These are phyloP conservation scores for Podarcis raffonei DNA, from an alignment of 2,113 vertebrate species.

Conservation along the genomic window DNA sequence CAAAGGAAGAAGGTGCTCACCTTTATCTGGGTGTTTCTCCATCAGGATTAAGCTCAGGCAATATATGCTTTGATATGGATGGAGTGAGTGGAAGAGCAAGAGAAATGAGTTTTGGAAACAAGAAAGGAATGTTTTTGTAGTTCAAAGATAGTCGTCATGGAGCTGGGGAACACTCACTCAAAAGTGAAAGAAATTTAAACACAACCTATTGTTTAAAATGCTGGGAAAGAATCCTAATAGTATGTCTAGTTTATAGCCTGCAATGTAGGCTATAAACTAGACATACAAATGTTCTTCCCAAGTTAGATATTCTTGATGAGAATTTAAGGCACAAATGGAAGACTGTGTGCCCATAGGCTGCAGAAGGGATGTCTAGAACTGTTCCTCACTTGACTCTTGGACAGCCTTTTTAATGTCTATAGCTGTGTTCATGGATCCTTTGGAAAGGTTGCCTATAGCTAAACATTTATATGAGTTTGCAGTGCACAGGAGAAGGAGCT, in stretches of 20 bases:
- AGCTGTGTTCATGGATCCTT: not conserved
- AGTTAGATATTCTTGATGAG: no score
- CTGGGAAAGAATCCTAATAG: not conserved
- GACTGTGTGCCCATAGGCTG: no score
- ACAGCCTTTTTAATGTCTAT: no score
- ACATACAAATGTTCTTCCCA: no score
- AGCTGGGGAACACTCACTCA: not conserved
- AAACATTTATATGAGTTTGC: not conserved
- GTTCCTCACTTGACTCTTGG: no score
- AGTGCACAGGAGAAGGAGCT: not conserved
- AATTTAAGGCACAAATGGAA: no score
- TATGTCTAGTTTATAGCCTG: not conserved
- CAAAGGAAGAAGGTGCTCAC: not conserved
- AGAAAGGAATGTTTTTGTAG: no score
- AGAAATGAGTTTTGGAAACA: no score
- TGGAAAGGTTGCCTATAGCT: not conserved
- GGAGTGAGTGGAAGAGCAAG: not conserved
- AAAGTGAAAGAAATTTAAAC: not conserved
- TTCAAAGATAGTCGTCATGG: no score
- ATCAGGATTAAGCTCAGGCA: not conserved
- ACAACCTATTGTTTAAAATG: not conserved
- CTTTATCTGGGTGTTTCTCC: not conserved
- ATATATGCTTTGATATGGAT: not conserved
- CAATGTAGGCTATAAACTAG: not conserved
- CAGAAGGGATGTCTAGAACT: no score